These are phyloP conservation scores for Branchinecta sandiegonensis DNA, from an alignment of 2,888 invertebrate species.

Conservation along the genomic window DNA sequence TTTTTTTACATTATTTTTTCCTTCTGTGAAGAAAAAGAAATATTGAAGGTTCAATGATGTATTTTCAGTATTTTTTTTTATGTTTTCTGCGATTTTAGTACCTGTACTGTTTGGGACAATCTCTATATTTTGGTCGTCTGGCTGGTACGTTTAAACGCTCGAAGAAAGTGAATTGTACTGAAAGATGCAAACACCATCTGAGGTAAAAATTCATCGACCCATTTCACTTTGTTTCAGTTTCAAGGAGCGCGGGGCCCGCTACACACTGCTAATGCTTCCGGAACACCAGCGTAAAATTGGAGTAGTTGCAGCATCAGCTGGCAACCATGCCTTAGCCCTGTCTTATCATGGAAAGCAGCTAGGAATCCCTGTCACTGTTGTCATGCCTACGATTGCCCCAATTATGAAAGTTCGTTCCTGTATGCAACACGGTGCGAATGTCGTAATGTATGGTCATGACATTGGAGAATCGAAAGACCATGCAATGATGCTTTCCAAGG, in stretches of 20 bases:
- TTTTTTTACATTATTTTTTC: too few relatives aligned
- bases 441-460: conserved; percentile 63
- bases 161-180: too few relatives aligned
- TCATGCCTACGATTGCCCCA: conserved; percentile 90
- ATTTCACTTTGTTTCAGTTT: conserved; percentile 45
- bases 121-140: too few relatives aligned
- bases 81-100: too few relatives aligned
- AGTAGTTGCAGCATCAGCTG: conserved; percentile 82
- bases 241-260: conserved; percentile 84
- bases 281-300: conserved; percentile 55
- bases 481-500: conserved; percentile 59
- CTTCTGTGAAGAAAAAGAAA: too few relatives aligned
- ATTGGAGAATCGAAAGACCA: conserved; percentile 69
- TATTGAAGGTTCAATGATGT: too few relatives aligned
- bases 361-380: conserved; percentile 58
- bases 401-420: conserved; percentile 91
- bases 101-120: too few relatives aligned
- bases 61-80: too few relatives aligned
- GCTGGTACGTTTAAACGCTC: too few relatives aligned
- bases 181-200: too few relatives aligned
- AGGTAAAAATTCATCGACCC: too few relatives aligned
- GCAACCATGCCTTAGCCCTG: conserved; percentile 78
- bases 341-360: conserved; percentile 62
- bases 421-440: conserved; percentile 63
- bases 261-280: conserved; percentile 59